Base-by-base conservation (phyloP, 2,888 invertebrate species). In the Coelopa pilipes region DNA sequence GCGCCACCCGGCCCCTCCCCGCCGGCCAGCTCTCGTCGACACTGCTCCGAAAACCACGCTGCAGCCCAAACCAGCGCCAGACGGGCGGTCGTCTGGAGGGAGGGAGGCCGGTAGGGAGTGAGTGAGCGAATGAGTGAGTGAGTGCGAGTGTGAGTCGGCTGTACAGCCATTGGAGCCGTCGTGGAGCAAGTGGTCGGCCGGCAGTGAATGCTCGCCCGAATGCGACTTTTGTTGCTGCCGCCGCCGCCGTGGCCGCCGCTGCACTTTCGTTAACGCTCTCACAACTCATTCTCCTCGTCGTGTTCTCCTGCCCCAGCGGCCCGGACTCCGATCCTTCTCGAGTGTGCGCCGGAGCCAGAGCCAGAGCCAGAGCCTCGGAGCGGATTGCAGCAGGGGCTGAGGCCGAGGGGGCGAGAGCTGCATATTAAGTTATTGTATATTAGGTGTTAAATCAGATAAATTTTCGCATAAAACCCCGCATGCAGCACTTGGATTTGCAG, bases 381-480 rank as follows among this genome's bases (percentile, higher is more conserved):
- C 74, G 74, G 66, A 70, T 75, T 76, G 76, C 62, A 71, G 19
- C 71, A 62, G 60, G 62, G 70, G n/a, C n/a, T n/a, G n/a, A 15
- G 66, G 17, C 34, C 34, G 34, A 34, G 34, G 34, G 34, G 34
- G 34, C 4, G 34, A 4, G 34, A 7, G 63, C 78, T 86, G 87
- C 86, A 86, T 86, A 87, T 87, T 87, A 87, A 87, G 86, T 87
- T 88, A 88, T 88, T 87, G 87, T 88, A 88, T 88, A 88, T 88
- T 88, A 88, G 88, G 88, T 88, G 88, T 88, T 88, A 88, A 88
- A 88, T 88, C 88, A 88, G 88, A 88, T 88, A 88, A 88, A 88
- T 87, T 87, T 87, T 86, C 87, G 87, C 87, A 87, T 87, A 87
- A 87, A 87, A 87, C 87, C 87, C 87, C 87, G 87, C 87, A 87